Base-by-base conservation (phyloP, 2,113 vertebrate species). In the Shinisaurus crocodilurus region DNA sequence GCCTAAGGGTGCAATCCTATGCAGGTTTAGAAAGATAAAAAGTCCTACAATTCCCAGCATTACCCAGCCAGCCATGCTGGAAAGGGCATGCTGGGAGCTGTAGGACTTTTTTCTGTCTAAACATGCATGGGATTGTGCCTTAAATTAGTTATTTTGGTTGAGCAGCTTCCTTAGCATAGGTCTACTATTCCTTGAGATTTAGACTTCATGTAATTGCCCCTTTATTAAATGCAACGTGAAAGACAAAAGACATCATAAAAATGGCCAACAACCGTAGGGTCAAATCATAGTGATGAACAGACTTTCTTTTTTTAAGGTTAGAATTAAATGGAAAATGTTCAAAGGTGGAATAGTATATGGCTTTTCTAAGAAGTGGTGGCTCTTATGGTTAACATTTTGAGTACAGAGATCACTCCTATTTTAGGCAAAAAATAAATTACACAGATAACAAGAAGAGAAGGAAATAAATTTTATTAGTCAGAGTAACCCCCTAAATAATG, bases 221-320 rank as follows among this genome's bases (percentile, higher is more conserved):
- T 96, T 96, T 96, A 94, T 94, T 95, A 96, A 97, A 96, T 93
- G 89, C 48, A 48, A 27, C 70, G 91, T 85, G 69, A 8, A 87
- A 97, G 95, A 97, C 96, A 95, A 96, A 97, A 97, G 96, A 96
- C 96, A 50, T 67, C 1, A 67, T 43, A 91, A 95, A 96, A 94
- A 94, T 75, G 92, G 90, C 85, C 90, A 90, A 94, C 89, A 94
- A 3, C 93, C 90, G 90, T 85, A 89, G 94, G 16, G 69, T 60
- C 85, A 92, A 92, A 63, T 88, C 85, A 90, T 6, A 60, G 80
- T 85, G 92, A 94, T 84, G 15, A 15, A 10, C 40, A 77, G 23
- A n/a, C 87, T 37, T 57, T 15, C 37, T 65, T 69, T 29, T 60
- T 63, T n/a, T 34, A 37, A 75, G 93, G 93, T 95, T 95, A 95